Evolutionary conservation across 2,113 vertebrate genomes (phyloP).

Genomic region (Phylloscopus trochiloides): DNA sequence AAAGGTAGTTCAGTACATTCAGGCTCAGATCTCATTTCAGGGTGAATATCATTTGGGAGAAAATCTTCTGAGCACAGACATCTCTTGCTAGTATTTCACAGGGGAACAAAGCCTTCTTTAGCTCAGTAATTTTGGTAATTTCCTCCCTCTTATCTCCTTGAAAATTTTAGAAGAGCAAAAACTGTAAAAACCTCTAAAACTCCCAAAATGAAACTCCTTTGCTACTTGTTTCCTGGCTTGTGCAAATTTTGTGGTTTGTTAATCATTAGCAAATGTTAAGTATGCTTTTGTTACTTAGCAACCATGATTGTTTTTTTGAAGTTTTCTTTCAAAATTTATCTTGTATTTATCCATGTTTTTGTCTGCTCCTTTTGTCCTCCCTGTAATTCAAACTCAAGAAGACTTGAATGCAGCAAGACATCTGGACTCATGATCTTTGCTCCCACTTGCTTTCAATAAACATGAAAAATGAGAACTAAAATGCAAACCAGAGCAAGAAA

Average conservation of each 20-base stretch:
- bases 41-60: not conserved
- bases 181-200: not conserved
- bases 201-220: not conserved
- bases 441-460: not conserved
- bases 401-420: not conserved
- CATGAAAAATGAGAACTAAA: not conserved
- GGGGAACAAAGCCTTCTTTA: not conserved
- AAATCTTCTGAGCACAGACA: not conserved
- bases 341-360: not conserved
- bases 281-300: constrained; percentile 52
- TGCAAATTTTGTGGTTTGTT: not conserved
- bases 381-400: not conserved
- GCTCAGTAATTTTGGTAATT: not conserved
- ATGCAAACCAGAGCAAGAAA: not conserved
- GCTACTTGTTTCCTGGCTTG: not conserved
- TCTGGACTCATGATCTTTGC: not conserved
- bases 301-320: constrained; percentile 15
- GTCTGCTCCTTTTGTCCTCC: not conserved
- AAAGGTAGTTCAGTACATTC: not conserved
- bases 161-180: not conserved
- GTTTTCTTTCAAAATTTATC: not conserved
- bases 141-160: not conserved
- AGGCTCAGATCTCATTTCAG: not conserved
- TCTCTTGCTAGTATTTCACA: not conserved
- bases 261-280: constrained; percentile 53